Evolutionary conservation across 2,113 vertebrate species (phyloP), one percentile per base, ranked within the genome.

Genomic region (Uria lomvia): DNA sequence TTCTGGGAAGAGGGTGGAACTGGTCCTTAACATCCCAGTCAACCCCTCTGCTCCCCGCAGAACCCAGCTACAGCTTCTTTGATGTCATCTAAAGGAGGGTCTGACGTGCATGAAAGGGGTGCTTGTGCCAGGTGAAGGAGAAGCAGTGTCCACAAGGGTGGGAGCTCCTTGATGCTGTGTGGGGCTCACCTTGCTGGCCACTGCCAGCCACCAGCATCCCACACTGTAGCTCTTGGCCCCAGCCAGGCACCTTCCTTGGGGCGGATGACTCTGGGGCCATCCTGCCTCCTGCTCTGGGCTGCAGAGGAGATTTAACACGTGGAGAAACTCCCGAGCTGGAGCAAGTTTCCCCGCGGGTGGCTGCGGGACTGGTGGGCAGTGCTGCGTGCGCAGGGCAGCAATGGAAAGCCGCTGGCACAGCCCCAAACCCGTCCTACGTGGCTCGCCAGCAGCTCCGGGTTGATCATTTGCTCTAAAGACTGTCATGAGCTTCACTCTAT

Each of bases 401-500:
- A 32, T 22, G 42, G 49, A 29, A 26, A 58, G 38, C 29, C 1
- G 1, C 14, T 32, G 68, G 21, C 45, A 60, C 0, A 4, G 49
- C 52, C 43, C 58, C 26, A 71, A 45, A 36, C 12, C 34, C 2
- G 0, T 23, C 43, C 26, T 27, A 24, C 19, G 4, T 12, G 1
- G 1, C 43, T 58, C 1, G 2, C 42, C 34, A 66, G n/a, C 70
- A 36, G 0, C 59, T 58, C 62, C 0, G 0, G 10, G 40, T 1
- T 29, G 22, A 30, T 42, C 38, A 0, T 2, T 19, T 71, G 42
- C 65, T 71, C 66, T 45, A 11, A 14, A 52, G 43, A 13, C 15
- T 32, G 2, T 3, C 32, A 2, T 1, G 27, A 74, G n/a, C 9
- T 53, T 17, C 0, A 1, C 27, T 12, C n/a, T 9, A 4, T 0